phyloP scores from a whole-genome alignment of 2,888 invertebrate species.

The Yponomeuta cagnagella region DNA sequence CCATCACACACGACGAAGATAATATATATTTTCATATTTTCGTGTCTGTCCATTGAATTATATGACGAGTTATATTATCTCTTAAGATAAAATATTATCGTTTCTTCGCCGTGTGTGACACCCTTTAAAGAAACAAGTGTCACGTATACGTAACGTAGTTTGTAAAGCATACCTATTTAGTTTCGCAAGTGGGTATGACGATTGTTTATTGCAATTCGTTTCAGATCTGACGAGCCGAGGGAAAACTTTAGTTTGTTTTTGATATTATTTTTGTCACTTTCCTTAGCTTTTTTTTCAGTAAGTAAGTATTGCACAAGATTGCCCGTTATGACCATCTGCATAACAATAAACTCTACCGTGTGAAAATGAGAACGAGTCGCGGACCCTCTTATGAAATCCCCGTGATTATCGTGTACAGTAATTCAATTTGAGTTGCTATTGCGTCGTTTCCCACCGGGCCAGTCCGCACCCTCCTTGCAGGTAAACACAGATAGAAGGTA shows the following conservation, averaged over 20 bases:
- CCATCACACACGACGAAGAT: no score
- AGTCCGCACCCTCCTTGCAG: slow-evolving; percentile 69
- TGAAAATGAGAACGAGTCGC: slow-evolving; percentile 48
- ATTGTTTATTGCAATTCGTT: no score
- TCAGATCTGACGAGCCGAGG: no score
- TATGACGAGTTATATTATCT: no score
- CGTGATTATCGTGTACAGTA: slow-evolving; percentile 53
- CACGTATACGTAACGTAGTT: neutral
- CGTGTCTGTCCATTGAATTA: no score
- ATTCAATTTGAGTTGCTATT: slow-evolving; percentile 65
- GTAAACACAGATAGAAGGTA: slow-evolving; percentile 65
- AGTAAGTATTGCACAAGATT: slow-evolving; percentile 25
- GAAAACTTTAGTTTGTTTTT: no score
- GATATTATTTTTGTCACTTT: no score
- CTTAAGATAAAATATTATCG: no score
- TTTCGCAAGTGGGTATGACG: no score
- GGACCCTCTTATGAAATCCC: slow-evolving; percentile 51
- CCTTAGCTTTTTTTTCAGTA: neutral
- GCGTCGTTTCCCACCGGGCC: slow-evolving; percentile 61
- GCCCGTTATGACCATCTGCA: slow-evolving; percentile 35
- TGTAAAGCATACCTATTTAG: neutral
- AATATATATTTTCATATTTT: no score
- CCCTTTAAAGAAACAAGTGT: neutral
- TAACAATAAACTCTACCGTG: slow-evolving; percentile 55
- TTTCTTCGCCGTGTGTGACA: no score